Conservation (phyloP, 1,140 invertebrate genomes). For the Halictus rubicundus region DNA sequence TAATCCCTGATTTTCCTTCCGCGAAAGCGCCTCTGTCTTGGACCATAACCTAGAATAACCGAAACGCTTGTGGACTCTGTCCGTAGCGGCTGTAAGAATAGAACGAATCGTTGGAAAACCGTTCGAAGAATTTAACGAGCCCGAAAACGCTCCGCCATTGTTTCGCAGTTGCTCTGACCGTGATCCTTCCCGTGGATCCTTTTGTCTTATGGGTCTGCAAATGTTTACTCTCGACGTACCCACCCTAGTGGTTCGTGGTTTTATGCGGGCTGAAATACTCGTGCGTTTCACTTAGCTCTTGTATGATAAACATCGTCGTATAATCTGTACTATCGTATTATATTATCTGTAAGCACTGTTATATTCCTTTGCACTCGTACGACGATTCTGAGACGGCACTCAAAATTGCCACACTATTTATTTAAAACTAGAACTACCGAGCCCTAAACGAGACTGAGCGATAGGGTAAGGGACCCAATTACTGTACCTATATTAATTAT, state of each 20-base stretch:
- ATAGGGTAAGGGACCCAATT: too few relatives aligned
- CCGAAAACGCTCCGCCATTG: not conserved
- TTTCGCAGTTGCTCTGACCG: not conserved
- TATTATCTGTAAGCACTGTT: too few relatives aligned
- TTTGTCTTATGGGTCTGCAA: not conserved
- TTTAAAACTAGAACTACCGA: too few relatives aligned
- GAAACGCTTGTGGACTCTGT: conserved; percentile 26
- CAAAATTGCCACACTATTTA: too few relatives aligned
- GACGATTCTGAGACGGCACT: too few relatives aligned
- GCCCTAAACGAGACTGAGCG: too few relatives aligned
- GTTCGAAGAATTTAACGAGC: conserved; percentile 17
- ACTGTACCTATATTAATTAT: too few relatives aligned
- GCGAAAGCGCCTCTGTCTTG: conserved; percentile 42
- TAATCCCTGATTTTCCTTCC: conserved; percentile 63
- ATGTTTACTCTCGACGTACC: not conserved
- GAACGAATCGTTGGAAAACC: conserved; percentile 27
- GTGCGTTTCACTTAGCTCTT: too few relatives aligned
- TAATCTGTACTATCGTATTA: too few relatives aligned
- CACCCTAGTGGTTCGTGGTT: not conserved
- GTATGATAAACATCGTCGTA: too few relatives aligned
- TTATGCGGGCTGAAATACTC: too few relatives aligned
- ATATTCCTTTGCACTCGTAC: too few relatives aligned
- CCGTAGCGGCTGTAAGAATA: conserved; percentile 9
- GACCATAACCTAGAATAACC: conserved; percentile 51
- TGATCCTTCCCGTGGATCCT: not conserved